Base-by-base conservation (phyloP, 2,113 vertebrate genomes). In the Pteropus alecto region DNA sequence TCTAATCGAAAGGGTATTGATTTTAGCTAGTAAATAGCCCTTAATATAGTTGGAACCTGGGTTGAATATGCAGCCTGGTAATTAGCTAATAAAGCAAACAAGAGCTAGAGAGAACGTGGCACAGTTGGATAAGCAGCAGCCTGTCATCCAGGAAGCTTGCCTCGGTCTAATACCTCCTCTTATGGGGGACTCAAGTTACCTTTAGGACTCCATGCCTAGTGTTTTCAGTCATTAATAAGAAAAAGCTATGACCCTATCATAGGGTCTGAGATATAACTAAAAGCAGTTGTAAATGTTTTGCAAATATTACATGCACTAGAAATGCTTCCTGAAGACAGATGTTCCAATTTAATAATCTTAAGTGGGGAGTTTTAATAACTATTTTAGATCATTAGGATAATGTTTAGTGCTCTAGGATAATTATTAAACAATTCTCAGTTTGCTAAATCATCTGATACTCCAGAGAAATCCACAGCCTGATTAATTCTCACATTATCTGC, bases 11-110 rank as follows among this genome's bases (percentile, higher is more conserved):
- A 96, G 65, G 48, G 74, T 98, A 98, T 98, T 97, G 97, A 98
- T 98, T 98, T 98, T 95, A 95, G 86, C 97, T 96, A 96, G 97
- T 97, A 98, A 98, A 97, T 97, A 98, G 96, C 97, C 93, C 92
- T 98, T 98, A 97, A 96, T 96, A 98, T 83, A 95, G 95, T 96
- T 96, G 95, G 87, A 97, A 86, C 91, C 93, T 95, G 94, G 96
- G 93, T 96, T 95, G 97, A 97, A 96, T 96, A 96, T 94, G 95
- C 97, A 98, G 91, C 93, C 93, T 91, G 60, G 96, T 97, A 98
- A 98, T 98, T 97, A 98, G 94, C 97, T 98, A 98, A 98, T 98
- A 97, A 97, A 97, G 89, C 94, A 93, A 97, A 98, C 84, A 96
- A 94, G 90, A 76, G 78, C 94, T 85, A 13, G 46, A 79, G 94